Percentiles rank a stretch among this genome's conserved stretches.
phyloP scores from a whole-genome alignment of 1,140 invertebrate genomes.

The Camponotus vicinus region DNA sequence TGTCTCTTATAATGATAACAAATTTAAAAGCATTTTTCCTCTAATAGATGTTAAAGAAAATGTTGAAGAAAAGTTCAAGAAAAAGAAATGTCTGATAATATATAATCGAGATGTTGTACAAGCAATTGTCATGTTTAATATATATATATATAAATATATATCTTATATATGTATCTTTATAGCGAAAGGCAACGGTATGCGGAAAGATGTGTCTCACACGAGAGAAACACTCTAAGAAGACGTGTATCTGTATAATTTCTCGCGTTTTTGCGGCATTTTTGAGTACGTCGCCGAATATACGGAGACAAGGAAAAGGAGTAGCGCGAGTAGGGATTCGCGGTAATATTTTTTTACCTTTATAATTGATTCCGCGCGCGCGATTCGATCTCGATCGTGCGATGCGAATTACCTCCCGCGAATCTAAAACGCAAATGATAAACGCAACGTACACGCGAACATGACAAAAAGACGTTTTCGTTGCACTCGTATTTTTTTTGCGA shows the following conservation, averaged over 20 bases:
- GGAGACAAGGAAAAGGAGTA: conserved; percentile 6
- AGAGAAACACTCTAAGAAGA: not conserved
- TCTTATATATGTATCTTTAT: conserved; percentile 1
- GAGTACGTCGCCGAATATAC: conserved; percentile 25
- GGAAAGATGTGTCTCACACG: not conserved
- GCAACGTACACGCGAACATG: no score
- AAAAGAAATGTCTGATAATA: not conserved
- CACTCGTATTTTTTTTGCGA: not conserved
- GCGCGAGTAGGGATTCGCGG: conserved; percentile 31
- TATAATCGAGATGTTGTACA: conserved; percentile 1
- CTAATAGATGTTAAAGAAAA: not conserved
- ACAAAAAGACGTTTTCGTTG: conserved; percentile 5
- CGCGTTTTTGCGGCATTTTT: conserved; percentile 49
- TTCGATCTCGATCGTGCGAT: conserved; percentile 33
- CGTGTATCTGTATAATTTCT: conserved; percentile 31
- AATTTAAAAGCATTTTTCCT: conserved; percentile 11
- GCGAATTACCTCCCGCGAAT: conserved; percentile 14
- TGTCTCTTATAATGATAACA: conserved; percentile 17
- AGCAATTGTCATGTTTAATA: not conserved
- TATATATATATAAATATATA: not conserved
- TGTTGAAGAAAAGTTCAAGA: not conserved
- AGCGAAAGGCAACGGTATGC: not conserved
- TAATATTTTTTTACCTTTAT: conserved; percentile 64
- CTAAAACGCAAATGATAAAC: conserved; percentile 19
- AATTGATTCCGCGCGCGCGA: conserved; percentile 51